Conservation (phyloP, 2,888 invertebrate genomes). For the Smittia aterrima region DNA sequence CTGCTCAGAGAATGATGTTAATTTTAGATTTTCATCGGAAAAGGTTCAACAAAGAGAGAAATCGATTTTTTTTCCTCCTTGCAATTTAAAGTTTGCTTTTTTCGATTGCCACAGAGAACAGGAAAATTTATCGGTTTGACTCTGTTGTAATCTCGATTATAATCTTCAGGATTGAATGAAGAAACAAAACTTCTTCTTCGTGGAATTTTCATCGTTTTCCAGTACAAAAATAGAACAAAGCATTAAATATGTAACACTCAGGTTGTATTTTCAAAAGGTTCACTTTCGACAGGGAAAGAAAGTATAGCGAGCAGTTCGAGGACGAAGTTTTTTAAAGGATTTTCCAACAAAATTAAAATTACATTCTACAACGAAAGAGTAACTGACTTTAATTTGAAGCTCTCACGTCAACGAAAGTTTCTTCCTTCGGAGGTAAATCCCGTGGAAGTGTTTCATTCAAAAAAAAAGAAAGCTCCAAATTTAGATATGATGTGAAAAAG, state of each 20-base stretch:
- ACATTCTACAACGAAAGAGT: too few relatives aligned
- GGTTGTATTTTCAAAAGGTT: constrained; percentile 21
- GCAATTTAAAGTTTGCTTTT: neutral
- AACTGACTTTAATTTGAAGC: too few relatives aligned
- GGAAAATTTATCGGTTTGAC: neutral
- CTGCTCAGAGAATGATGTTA: neutral
- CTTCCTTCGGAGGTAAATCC: too few relatives aligned
- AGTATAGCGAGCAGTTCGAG: too few relatives aligned
- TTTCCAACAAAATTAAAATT: too few relatives aligned
- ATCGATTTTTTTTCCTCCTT: neutral
- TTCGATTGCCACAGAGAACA: neutral
- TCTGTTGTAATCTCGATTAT: neutral
- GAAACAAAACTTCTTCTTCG: neutral
- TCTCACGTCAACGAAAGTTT: too few relatives aligned
- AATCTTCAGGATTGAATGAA: neutral
- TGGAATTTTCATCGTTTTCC: neutral
- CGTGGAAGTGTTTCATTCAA: neutral
- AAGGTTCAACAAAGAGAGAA: neutral
- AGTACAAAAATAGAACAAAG: constrained; percentile 27
- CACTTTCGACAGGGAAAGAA: too few relatives aligned
- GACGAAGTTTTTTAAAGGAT: too few relatives aligned
- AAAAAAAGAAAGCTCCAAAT: neutral
- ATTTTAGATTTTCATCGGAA: neutral
- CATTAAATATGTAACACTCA: constrained; percentile 35
- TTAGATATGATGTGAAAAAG: neutral